These are phyloP conservation scores for Hylaea fasciaria DNA, from an alignment of 2,888 invertebrate genomes.

Conservation along the genomic window DNA sequence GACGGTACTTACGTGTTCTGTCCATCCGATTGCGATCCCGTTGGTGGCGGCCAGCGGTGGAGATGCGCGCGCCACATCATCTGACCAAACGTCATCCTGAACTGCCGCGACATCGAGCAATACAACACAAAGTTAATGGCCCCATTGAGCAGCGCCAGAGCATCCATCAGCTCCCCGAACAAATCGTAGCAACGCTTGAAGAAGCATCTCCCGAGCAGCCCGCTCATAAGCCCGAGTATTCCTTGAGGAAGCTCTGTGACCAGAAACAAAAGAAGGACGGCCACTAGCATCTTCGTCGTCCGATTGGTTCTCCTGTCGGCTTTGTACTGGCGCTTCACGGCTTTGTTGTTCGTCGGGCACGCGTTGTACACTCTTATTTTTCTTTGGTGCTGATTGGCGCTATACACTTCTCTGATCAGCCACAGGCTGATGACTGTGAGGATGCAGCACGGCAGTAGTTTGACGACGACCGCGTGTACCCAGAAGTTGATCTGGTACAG, in stretches of 20 bases:
- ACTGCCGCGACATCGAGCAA: conserved; percentile 97
- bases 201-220: conserved; percentile 87
- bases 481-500: conserved; percentile 90
- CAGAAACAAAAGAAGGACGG: conserved; percentile 93
- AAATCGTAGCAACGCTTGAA: conserved; percentile 92
- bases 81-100: conserved; percentile 86
- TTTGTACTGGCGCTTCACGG: conserved; percentile 71
- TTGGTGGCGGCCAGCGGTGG: conserved; percentile 76
- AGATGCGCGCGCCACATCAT: conserved; percentile 78
- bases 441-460: conserved; percentile 91
- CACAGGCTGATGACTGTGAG: conserved; percentile 90
- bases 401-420: conserved; percentile 89
- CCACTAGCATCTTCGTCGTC: conserved; percentile 95
- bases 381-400: conserved; percentile 88
- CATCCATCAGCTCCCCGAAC: conserved; percentile 95
- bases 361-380: conserved; percentile 81
- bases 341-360: conserved; percentile 72
- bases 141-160: conserved; percentile 95
- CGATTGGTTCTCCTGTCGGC: conserved; percentile 86
- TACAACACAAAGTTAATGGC: conserved; percentile 97
- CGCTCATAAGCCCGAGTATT: conserved; percentile 80
- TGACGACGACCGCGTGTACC: conserved; percentile 92
- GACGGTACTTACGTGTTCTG: conserved; percentile 85
- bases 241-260: conserved; percentile 95
- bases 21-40: conserved; percentile 85